These are phyloP conservation scores for Axis porcinus DNA, from an alignment of 2,113 vertebrate genomes.

Conservation along the genomic window DNA sequence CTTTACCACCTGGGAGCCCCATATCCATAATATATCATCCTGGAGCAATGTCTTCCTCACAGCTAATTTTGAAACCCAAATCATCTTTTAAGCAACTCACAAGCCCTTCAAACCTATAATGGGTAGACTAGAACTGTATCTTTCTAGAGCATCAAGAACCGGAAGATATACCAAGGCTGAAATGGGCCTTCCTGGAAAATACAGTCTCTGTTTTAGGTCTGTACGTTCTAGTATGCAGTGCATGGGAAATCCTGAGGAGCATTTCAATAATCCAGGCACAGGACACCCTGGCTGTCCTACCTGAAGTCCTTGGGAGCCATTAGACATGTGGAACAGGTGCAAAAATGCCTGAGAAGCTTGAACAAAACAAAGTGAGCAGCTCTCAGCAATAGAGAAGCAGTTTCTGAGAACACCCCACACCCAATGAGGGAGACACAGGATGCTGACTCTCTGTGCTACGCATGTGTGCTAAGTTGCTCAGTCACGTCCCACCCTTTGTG, in stretches of 20 bases:
- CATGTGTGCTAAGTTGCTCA: background rate
- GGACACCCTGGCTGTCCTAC: background rate
- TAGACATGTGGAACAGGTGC: slow-evolving; percentile 1
- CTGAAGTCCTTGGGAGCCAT: background rate
- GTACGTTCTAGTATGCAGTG: background rate
- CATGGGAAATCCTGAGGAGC: background rate
- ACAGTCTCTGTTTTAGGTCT: background rate
- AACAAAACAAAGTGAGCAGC: background rate
- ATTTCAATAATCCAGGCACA: background rate
- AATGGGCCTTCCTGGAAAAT: background rate
- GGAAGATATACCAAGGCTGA: background rate
- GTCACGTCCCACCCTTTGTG: background rate
- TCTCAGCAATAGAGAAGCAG: background rate
- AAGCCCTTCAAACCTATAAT: background rate
- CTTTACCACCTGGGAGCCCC: background rate
- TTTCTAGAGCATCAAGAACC: background rate
- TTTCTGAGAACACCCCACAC: background rate
- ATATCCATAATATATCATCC: background rate
- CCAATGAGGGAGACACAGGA: background rate
- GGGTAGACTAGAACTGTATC: background rate
- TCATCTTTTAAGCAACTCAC: background rate
- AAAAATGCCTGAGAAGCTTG: background rate
- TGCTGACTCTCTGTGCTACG: background rate
- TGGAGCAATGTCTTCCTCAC: background rate
- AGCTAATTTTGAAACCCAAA: background rate